Conservation (phyloP, 2,113 vertebrate genomes). For the Cariama cristata region DNA sequence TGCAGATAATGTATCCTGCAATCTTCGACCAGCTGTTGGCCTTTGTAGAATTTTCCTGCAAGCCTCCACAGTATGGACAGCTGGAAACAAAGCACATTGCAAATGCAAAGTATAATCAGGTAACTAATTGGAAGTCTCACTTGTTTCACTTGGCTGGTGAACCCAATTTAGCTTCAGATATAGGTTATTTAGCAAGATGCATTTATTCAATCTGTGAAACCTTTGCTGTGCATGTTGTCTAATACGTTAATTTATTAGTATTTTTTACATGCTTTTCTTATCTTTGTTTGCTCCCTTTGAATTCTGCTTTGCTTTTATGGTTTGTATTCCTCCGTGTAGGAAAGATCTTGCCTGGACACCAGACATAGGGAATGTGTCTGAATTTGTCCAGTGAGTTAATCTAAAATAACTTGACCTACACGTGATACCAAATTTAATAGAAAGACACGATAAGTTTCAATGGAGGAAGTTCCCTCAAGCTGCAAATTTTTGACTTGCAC, state of each 20-base stretch:
- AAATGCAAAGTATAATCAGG: conserved; percentile 99
- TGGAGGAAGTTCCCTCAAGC: conserved; percentile 36
- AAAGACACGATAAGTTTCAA: not conserved
- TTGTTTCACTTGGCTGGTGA: conserved; percentile 34
- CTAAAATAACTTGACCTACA: conserved; percentile 1
- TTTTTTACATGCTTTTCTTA: not conserved
- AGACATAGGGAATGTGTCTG: not conserved
- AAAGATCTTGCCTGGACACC: not conserved
- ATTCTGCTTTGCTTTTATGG: not conserved
- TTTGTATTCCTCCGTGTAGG: not conserved
- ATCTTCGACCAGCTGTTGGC: conserved; percentile 96
- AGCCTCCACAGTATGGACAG: conserved; percentile 96
- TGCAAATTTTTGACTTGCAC: conserved; percentile 49
- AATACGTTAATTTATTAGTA: not conserved
- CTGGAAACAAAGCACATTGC: conserved; percentile 98
- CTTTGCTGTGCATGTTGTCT: not conserved
- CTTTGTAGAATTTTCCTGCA: conserved; percentile 98
- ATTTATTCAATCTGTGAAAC: not conserved
- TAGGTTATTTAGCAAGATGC: not conserved
- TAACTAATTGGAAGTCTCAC: conserved; percentile 64
- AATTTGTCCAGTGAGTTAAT: conserved; percentile 24
- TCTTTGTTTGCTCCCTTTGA: not conserved
- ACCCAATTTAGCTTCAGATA: not conserved
- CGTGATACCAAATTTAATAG: conserved; percentile 58
- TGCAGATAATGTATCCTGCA: conserved; percentile 99